Conservation (phyloP, 2,113 vertebrate species). For the Lichenostomus cassidix region DNA sequence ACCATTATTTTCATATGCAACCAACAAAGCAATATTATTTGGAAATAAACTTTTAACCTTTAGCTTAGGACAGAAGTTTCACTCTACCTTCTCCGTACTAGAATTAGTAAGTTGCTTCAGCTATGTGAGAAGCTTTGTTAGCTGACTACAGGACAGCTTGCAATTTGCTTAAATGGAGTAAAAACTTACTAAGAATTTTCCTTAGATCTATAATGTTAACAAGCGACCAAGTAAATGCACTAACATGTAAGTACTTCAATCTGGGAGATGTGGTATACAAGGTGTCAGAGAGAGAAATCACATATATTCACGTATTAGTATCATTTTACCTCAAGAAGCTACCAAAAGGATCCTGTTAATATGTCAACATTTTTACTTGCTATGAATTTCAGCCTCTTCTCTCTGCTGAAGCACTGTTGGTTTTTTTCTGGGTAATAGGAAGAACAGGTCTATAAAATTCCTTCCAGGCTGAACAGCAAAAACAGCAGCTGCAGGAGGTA, state of each 20-base stretch:
- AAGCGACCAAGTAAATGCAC: not conserved
- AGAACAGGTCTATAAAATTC: not conserved
- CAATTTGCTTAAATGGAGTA: not conserved
- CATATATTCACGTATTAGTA: not conserved
- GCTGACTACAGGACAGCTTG: not conserved
- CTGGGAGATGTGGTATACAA: not conserved
- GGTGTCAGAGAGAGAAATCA: not conserved
- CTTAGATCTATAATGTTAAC: not conserved
- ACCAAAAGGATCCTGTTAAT: not conserved
- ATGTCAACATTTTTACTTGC: not conserved
- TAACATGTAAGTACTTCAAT: not conserved
- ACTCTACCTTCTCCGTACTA: not conserved
- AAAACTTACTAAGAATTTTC: not conserved
- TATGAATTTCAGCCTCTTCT: not conserved
- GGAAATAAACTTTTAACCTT: not conserved
- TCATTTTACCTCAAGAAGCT: not conserved
- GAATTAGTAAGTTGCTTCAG: not conserved
- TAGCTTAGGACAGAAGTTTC: not conserved
- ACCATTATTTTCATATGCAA: not conserved
- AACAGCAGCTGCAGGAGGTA: slow-evolving; percentile 21
- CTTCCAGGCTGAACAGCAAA: not conserved
- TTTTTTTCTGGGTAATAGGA: not conserved
- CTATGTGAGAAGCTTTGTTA: not conserved
- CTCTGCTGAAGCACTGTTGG: not conserved
- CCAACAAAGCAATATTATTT: not conserved